Evolutionary conservation across 1,140 invertebrate species (phyloP).

Genomic region (Octopus bimaculoides): DNA sequence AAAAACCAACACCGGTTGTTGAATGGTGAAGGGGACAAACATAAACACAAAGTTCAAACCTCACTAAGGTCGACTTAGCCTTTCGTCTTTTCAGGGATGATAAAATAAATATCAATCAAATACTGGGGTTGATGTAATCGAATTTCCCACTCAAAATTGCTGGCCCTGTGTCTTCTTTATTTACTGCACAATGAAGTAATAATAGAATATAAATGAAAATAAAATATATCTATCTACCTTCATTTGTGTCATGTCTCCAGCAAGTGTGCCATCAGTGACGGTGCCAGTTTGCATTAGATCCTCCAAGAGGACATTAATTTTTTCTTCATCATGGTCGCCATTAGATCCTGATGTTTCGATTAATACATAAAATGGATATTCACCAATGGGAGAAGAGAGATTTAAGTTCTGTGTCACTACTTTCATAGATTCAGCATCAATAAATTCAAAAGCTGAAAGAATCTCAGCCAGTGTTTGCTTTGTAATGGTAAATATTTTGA

Average conservation of each 20-base stretch:
- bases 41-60: too few relatives aligned
- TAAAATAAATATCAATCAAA: too few relatives aligned
- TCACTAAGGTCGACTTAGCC: too few relatives aligned
- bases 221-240: constrained; percentile 59
- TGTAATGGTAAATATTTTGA: constrained; percentile 72
- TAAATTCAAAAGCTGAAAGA: constrained; percentile 90
- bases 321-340: constrained; percentile 79
- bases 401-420: constrained; percentile 65
- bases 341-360: constrained; percentile 86
- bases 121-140: too few relatives aligned
- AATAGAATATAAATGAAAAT: too few relatives aligned
- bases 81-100: too few relatives aligned
- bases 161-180: too few relatives aligned
- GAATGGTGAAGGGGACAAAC: too few relatives aligned
- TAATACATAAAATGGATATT: constrained; percentile 82
- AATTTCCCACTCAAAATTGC: too few relatives aligned
- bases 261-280: constrained; percentile 80
- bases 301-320: constrained; percentile 77
- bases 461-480: constrained; percentile 80
- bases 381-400: constrained; percentile 59
- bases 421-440: constrained; percentile 72
- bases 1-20: too few relatives aligned
- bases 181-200: too few relatives aligned
- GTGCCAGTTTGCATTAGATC: constrained; percentile 69
- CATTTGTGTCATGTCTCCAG: constrained; percentile 75